These are phyloP conservation scores for Elmis aenea DNA, from an alignment of 2,888 invertebrate genomes.

Conservation along the genomic window DNA sequence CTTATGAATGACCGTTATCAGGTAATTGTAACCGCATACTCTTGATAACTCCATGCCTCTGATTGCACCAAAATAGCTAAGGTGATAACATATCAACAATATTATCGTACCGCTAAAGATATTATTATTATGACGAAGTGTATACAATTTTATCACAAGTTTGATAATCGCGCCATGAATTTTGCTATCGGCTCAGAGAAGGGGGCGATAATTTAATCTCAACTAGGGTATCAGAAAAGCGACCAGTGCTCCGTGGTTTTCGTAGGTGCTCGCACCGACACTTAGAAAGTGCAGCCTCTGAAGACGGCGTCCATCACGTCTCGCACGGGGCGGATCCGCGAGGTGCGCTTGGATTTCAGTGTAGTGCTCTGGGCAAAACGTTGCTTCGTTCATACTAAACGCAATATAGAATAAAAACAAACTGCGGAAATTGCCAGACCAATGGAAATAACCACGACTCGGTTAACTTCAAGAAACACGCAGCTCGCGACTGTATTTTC, in stretches of 20 bases:
- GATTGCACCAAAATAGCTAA: conserved; percentile 40
- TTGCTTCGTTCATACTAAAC: too few relatives aligned
- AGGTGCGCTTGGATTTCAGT: too few relatives aligned
- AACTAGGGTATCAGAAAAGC: conserved; percentile 33
- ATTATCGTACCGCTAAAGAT: conserved; percentile 36
- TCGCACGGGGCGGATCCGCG: too few relatives aligned
- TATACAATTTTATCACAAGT: conserved; percentile 42
- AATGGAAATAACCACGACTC: too few relatives aligned
- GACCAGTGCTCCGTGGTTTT: conserved; percentile 35
- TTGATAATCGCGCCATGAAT: conserved; percentile 43
- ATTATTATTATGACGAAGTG: conserved; percentile 43
- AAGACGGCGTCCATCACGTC: too few relatives aligned
- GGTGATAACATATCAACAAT: conserved; percentile 40
- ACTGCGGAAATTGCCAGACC: too few relatives aligned
- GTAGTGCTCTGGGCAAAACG: too few relatives aligned
- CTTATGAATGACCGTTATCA: conserved; percentile 32
- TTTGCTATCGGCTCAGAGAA: conserved; percentile 36
- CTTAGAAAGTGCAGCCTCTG: too few relatives aligned
- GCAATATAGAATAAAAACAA: too few relatives aligned
- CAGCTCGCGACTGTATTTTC: too few relatives aligned
- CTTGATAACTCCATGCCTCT: conserved; percentile 26
- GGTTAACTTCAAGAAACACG: too few relatives aligned
- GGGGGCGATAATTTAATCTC: conserved; percentile 42
- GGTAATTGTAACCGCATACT: conserved; percentile 26
- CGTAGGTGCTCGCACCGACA: conserved; percentile 29